Evolutionary conservation across 2,888 invertebrate genomes (phyloP), one percentile per base, ranked within the genome.

Genomic region (Drosophila monieri): DNA sequence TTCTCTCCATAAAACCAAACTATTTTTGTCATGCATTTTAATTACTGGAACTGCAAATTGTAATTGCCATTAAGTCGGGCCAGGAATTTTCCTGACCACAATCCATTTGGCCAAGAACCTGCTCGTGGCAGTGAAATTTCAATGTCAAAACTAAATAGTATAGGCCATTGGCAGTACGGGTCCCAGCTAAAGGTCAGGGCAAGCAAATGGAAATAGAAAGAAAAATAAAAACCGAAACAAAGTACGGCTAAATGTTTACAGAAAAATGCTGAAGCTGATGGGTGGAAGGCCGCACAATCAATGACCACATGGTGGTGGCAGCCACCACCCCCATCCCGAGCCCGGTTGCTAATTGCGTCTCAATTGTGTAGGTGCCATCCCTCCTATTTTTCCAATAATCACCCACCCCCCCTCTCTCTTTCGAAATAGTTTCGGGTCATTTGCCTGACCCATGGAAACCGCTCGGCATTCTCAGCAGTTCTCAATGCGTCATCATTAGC

Each of bases 371-470:
- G 54, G 44, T 35, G 6, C 44, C 44, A 10, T 21, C 41, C 9
- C 15, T 6, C 9, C 39, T 8, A 39, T 14, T 39, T 41, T 41
- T 41, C 9, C 41, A 10, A 15, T 6, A 6, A 6, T 1, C 25
- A 32, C 2, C 21, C 43, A 1, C 25, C 8, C 8, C 15, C 39
- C 55, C 21, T 23, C 15, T n/a, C 21, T 23, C 15, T n/a, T 15
- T 52, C 37, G 44, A 18, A 61, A 61, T 46, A 61, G 64, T 64
- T 64, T 64, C 61, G 64, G 64, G 64, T 64, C 61, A 64, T 61
- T 64, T 52, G 61, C 61, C 51, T 64, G 64, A 61, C 61, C 64
- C 60, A 14, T 57, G 61, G 32, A 43, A 57, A 48, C 41, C 56
- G 15, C 32, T 56, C 39, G 47, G 47, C 59, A 49, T 21, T 30